Percentiles rank a stretch among this genome's conserved stretches.
phyloP scores from a whole-genome alignment of 2,888 invertebrate species.

The Physocephala rufipes region DNA sequence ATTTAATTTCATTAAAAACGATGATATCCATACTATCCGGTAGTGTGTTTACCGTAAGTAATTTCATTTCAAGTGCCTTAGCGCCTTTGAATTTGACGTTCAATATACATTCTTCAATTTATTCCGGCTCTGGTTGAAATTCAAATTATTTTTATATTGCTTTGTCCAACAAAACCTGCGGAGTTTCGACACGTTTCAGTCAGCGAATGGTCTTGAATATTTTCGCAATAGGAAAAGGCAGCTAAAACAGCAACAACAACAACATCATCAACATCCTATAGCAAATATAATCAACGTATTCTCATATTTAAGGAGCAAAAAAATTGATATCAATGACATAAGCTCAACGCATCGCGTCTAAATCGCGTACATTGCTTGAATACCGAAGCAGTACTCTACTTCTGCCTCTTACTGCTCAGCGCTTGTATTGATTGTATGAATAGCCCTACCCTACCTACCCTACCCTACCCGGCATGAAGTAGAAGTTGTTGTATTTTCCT shows the following conservation, averaged over 20 bases:
- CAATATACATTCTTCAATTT: too few species aligned
- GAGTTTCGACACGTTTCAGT: not conserved
- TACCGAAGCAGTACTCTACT: not conserved
- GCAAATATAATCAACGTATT: not conserved
- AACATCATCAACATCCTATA: not conserved
- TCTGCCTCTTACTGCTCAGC: not conserved
- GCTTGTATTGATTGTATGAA: too few species aligned
- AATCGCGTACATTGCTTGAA: not conserved
- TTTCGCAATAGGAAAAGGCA: slow-evolving; percentile 15
- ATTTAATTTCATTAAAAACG: too few species aligned
- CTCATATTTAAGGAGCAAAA: not conserved
- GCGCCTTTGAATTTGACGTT: too few species aligned
- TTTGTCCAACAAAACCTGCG: not conserved
- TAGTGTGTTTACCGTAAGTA: too few species aligned
- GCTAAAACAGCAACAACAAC: slow-evolving; percentile 16
- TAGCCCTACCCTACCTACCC: too few species aligned
- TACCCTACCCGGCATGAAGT: too few species aligned
- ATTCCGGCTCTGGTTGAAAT: not conserved
- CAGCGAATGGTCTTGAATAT: not conserved
- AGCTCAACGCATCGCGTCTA: slow-evolving; percentile 12
- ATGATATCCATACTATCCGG: too few species aligned
- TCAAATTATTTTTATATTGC: not conserved
- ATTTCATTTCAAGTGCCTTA: too few species aligned
- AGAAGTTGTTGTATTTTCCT: too few species aligned
- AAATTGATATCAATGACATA: slow-evolving; percentile 31